Evolutionary conservation across 2,888 invertebrate species (phyloP), one percentile per base, ranked within the genome.

Genomic region (Sminthurinus aureus): DNA sequence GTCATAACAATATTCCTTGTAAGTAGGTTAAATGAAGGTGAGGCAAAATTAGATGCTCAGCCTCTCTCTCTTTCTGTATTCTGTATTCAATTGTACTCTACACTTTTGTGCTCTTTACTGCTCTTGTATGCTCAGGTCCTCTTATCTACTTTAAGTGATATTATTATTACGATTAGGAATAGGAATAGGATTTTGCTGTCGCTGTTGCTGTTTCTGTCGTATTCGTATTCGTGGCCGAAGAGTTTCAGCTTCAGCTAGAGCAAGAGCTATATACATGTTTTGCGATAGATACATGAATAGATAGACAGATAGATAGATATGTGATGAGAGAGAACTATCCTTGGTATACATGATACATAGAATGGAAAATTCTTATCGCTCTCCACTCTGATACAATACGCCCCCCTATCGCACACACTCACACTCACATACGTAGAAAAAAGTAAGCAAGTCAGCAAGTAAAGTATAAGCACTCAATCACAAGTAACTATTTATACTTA

Each of bases 1-100:
- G 71, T 71, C 71, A 71, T 71, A 71, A 71, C 22, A 71, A 71
- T 71, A 71, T 80, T 80, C 71, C 80, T 69, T 79, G 24, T 64
- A 81, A 81, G 81, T 81, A 81, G 81, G 81, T 81, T 81, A 81
- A 81, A 81, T 81, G 81, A 81, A 81, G 81, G 81, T 81, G 81
- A 81, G 81, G 81, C 74, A 64, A 74, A 75, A 74, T 51, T 51
- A 71, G 79, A 79, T 67, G 67, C 66, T 67, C 38, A 22, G 22
- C n/a, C 64, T 26, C 66, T 26, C 58, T 26, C 58, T 26, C 18
- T n/a, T 51, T 51, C 75, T 13, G 38, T 38, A 38, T 38, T 38
- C 38, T 38, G 38, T 38, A 38, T 13, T n/a, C n/a, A n/a, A n/a
- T 67, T n/a, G 22, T 67, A 18, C n/a, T 67, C 69, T 20, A 67